These are phyloP conservation scores for Sycophila sp. DNA, from an alignment of 1,140 invertebrate genomes.

Conservation along the genomic window DNA sequence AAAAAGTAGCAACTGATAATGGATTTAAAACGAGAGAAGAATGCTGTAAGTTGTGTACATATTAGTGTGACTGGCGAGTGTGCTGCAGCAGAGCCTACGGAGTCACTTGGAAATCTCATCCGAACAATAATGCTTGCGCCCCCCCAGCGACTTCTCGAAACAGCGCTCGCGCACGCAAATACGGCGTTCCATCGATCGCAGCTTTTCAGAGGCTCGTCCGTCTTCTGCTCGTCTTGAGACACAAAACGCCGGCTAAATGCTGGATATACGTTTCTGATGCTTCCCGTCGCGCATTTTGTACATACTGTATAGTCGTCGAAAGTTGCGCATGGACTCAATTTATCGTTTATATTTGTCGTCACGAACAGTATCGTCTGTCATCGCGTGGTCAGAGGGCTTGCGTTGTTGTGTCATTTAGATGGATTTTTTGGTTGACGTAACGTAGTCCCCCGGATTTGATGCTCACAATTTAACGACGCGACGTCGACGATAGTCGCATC, in stretches of 20 bases:
- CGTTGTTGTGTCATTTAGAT: too few relatives aligned
- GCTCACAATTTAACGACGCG: too few relatives aligned
- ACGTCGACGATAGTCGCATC: too few relatives aligned
- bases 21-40: too few relatives aligned
- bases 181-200: constrained; percentile 15
- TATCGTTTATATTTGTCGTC: not conserved
- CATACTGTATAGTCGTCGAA: constrained; percentile 15
- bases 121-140: constrained; percentile 8
- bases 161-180: not conserved
- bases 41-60: constrained; percentile 22
- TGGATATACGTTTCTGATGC: not conserved
- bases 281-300: constrained; percentile 3
- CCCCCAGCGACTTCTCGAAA: constrained; percentile 1
- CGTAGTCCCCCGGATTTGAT: too few relatives aligned
- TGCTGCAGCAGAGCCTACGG: not conserved
- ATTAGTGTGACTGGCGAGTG: constrained; percentile 5
- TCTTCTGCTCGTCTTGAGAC: not conserved
- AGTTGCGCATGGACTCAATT: not conserved
- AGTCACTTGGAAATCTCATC: constrained; percentile 35
- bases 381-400: too few relatives aligned
- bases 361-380: too few relatives aligned
- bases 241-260: not conserved
- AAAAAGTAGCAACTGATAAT: too few relatives aligned
- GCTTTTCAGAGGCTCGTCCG: not conserved
- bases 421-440: too few relatives aligned